These are phyloP conservation scores for Suncus etruscus DNA, from an alignment of 2,113 vertebrate species.

Conservation along the genomic window DNA sequence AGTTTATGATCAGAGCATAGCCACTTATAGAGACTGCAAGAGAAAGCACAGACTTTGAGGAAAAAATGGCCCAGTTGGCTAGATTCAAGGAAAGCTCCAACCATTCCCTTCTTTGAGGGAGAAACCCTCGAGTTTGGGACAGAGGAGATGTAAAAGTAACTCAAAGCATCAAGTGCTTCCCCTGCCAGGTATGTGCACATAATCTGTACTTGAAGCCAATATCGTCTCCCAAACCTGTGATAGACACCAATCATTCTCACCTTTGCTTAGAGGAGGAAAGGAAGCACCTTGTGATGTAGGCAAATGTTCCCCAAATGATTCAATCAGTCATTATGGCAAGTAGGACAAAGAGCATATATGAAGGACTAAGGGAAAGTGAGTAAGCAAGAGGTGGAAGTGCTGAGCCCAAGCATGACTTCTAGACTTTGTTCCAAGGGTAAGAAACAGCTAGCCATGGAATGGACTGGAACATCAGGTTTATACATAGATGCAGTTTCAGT, in stretches of 20 bases:
- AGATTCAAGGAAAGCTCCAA: not conserved
- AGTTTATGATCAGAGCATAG: not conserved
- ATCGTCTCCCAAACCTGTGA: not conserved
- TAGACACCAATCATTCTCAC: not conserved
- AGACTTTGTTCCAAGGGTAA: not conserved
- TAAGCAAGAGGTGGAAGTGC: not conserved
- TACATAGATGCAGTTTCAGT: not conserved
- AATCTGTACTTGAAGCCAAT: not conserved
- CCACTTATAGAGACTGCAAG: not conserved
- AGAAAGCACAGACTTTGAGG: not conserved
- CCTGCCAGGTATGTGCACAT: not conserved
- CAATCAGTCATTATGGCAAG: not conserved
- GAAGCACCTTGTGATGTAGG: not conserved
- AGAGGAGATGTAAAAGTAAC: not conserved
- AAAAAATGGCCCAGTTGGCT: not conserved
- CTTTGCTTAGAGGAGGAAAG: slow-evolving; percentile 16
- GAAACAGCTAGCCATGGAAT: not conserved
- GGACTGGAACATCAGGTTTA: not conserved
- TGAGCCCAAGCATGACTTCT: not conserved
- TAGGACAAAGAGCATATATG: not conserved
- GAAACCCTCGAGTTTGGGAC: not conserved
- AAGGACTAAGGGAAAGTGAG: not conserved
- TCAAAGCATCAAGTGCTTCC: not conserved
- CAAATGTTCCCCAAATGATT: not conserved
- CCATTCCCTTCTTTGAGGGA: not conserved